phyloP scores from a whole-genome alignment of 92 coral and sea anemone species.

The Hydrozoanthus gracilis region DNA sequence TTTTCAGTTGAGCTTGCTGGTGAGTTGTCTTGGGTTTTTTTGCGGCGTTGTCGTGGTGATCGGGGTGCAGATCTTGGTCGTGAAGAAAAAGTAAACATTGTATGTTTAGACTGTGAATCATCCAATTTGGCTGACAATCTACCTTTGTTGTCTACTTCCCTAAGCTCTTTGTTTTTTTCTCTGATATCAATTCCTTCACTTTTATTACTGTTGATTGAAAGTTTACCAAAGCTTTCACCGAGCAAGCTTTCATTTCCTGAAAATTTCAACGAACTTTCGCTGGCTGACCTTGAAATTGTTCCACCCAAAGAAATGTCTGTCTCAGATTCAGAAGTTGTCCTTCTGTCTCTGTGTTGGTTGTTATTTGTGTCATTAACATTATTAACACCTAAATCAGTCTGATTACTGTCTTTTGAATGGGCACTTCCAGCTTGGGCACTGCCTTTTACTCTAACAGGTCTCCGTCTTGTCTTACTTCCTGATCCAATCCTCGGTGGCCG shows the following conservation, averaged over 20 bases:
- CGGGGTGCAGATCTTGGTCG: slow-evolving; percentile 96
- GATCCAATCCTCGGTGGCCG: slow-evolving; percentile 97
- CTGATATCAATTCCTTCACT: slow-evolving; percentile 12
- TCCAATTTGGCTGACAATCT: slow-evolving; percentile 37
- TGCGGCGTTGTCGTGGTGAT: slow-evolving; percentile 81
- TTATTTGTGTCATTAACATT: slow-evolving; percentile 52
- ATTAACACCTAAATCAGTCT: slow-evolving; percentile 47
- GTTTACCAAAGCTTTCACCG: slow-evolving; percentile 72
- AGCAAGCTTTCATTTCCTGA: slow-evolving; percentile 83
- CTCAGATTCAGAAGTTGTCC: slow-evolving; percentile 61
- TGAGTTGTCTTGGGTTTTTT: slow-evolving; percentile 56
- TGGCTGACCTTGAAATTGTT: slow-evolving; percentile 82
- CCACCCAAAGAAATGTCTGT: slow-evolving; percentile 63
- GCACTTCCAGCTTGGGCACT: slow-evolving; percentile 44
- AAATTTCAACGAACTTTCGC: slow-evolving; percentile 84
- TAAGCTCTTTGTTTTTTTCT: slow-evolving; percentile 11
- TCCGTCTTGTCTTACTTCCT: slow-evolving; percentile 77
- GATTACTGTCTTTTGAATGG: slow-evolving; percentile 38
- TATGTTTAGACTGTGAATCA: slow-evolving; percentile 43
- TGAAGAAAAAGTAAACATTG: slow-evolving; percentile 94
- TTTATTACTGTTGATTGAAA: slow-evolving; percentile 34
- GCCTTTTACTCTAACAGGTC: slow-evolving; percentile 82
- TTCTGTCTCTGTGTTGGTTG: slow-evolving; percentile 49
- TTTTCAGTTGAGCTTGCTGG: slow-evolving; percentile 49
- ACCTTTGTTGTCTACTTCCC: neutral